phyloP scores from a whole-genome alignment of 2,888 invertebrate genomes.

The Cistogaster globosa region DNA sequence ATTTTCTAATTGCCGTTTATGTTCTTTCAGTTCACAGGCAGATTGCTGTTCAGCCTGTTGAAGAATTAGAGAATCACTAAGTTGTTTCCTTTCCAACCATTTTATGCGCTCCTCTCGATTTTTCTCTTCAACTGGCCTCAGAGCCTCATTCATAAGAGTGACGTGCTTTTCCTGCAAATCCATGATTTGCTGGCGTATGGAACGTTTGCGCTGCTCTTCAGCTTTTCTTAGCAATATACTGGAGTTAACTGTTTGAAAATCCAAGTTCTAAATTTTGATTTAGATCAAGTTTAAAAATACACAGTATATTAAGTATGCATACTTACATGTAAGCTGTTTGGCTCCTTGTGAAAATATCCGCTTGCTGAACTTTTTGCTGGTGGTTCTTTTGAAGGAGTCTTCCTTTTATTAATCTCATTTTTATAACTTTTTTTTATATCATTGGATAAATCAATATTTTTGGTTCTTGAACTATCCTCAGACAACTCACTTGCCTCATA shows the following conservation, averaged over 20 bases:
- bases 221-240: conserved; percentile 76
- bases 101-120: conserved; percentile 70
- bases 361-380: neutral
- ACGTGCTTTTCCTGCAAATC: conserved; percentile 79
- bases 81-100: conserved; percentile 72
- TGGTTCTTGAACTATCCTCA: neutral
- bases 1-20: conserved; percentile 75
- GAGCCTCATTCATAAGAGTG: conserved; percentile 56
- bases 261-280: conserved; percentile 68
- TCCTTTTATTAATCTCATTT: conserved; percentile 43
- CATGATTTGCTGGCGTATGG: conserved; percentile 73
- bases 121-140: conserved; percentile 63
- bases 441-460: neutral
- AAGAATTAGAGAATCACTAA: conserved; percentile 74
- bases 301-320: neutral
- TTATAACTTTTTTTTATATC: conserved; percentile 32
- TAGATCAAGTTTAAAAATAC: neutral
- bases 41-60: conserved; percentile 77
- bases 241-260: conserved; percentile 75
- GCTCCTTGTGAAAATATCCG: conserved; percentile 15
- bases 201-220: conserved; percentile 75
- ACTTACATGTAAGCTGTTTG: conserved; percentile 60
- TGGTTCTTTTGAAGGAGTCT: conserved; percentile 6
- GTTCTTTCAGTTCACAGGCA: conserved; percentile 73
- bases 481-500: neutral